Percentiles rank a stretch among this genome's conserved stretches.
These are phyloP conservation scores for Peromyscus leucopus DNA, from an alignment of 2,113 vertebrate genomes.

Conservation along the genomic window DNA sequence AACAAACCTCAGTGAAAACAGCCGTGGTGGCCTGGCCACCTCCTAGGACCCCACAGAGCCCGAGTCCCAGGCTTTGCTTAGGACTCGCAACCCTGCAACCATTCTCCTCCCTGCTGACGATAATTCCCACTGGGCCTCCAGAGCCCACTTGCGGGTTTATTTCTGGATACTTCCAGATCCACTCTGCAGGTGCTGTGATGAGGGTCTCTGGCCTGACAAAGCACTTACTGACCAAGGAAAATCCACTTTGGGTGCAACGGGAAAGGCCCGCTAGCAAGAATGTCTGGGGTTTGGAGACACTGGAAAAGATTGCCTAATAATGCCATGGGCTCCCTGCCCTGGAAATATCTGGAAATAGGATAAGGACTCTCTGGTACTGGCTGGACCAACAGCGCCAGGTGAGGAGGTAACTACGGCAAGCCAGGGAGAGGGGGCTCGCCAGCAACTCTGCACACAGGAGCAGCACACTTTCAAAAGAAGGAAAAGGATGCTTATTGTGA, in stretches of 20 bases:
- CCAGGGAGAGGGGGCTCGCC: background rate
- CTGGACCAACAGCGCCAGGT: background rate
- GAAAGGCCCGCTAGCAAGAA: conserved; percentile 70
- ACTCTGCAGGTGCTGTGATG: background rate
- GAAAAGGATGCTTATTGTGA: background rate
- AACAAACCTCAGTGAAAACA: background rate
- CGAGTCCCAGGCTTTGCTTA: background rate
- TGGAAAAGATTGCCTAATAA: conserved; percentile 77
- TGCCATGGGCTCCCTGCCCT: conserved; percentile 68
- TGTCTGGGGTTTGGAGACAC: conserved; percentile 78
- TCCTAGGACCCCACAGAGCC: background rate
- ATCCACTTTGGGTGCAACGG: conserved; percentile 70
- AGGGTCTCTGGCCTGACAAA: conserved; percentile 65
- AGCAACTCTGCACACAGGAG: background rate
- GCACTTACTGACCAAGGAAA: conserved; percentile 72
- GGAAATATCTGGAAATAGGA: conserved; percentile 77
- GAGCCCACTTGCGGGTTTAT: background rate
- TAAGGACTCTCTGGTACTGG: conserved; percentile 28
- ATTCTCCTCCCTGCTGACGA: background rate
- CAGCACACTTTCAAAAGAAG: background rate
- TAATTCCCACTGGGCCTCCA: background rate
- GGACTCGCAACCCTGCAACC: background rate
- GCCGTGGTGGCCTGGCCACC: background rate
- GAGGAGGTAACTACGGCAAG: background rate
- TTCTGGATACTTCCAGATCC: background rate